Base-by-base conservation (phyloP, 2,797 vertebrate species). In the Gallinago solitaria region DNA sequence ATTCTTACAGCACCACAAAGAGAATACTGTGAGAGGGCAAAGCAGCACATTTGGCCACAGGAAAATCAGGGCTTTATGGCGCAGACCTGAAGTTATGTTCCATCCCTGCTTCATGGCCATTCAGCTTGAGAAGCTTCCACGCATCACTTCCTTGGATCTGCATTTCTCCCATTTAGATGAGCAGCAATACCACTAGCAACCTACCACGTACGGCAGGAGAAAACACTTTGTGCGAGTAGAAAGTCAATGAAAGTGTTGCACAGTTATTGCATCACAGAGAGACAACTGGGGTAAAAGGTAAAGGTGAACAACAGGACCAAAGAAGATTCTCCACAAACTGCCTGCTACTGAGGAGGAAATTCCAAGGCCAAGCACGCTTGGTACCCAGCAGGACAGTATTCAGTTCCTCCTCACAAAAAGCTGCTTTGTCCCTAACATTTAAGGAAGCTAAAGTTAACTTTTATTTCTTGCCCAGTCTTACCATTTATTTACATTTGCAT, bases 161-260 rank as follows among this genome's bases (percentile, higher is more conserved):
- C 32, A 14, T 9, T 28, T 45, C 23, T 30, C 54, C 12, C 4
- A 6, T 6, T 23, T 6, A n/a, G 12, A 17, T 4, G 24, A 32
- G 57, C 57, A 61, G 37, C 37, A 37, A 30, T 4, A 21, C 6
- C 21, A 19, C 9, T 32, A 32, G 28, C 41, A 59, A 7, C 54
- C 59, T 20, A 5, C n/a, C 27, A 5, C 0, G 1, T 0, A 16
- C 16, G 7, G 11, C 3, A 74, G 32, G 35, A 43, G n/a, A 48
- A 68, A 70, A 35, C 1, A 2, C 25, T 33, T 33, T 16, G 10
- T 9, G n/a, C 0, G 8, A 73, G 24, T 2, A 30, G 48, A 5
- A 14, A 9, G 32, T 7, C 27, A 47, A 11, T 23, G 12, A 7
- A 78, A 73, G 39, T 2, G 5, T 10, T 37, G 48, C 68, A 48